phyloP scores from a whole-genome alignment of 2,797 vertebrate genomes.

The Channallabes apus region DNA sequence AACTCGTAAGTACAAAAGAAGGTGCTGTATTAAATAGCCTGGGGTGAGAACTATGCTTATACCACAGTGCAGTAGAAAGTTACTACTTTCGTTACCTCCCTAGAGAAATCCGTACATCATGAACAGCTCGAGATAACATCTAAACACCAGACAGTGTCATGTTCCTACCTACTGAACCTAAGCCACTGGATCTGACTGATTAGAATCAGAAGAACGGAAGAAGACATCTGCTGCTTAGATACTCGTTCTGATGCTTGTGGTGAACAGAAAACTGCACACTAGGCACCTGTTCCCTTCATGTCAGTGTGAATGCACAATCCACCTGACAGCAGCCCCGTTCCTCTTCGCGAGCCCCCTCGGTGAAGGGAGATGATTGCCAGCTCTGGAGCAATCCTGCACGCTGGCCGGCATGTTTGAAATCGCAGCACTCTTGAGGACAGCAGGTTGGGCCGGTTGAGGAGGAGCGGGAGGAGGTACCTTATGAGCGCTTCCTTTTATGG shows the following conservation, averaged over 20 bases:
- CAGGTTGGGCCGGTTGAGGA: conserved; percentile 35
- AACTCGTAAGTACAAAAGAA: neutral
- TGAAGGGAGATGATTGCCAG: conserved; percentile 74
- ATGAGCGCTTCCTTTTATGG: conserved; percentile 85
- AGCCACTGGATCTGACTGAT: conserved; percentile 12
- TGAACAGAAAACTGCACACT: neutral
- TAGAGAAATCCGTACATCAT: conserved; percentile 5
- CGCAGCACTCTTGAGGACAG: conserved; percentile 64
- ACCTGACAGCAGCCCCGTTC: conserved; percentile 53
- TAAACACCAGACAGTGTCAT: neutral
- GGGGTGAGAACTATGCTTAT: neutral
- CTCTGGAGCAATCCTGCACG: conserved; percentile 80
- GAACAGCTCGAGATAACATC: neutral
- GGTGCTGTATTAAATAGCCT: conserved; percentile 1
- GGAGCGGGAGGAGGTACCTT: conserved; percentile 62
- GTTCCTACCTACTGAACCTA: neutral
- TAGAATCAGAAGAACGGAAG: neutral
- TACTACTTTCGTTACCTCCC: neutral
- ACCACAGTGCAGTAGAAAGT: neutral
- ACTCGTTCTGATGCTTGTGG: conserved; percentile 4
- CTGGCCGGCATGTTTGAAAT: conserved; percentile 79
- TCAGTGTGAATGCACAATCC: conserved; percentile 35
- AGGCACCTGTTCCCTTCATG: conserved; percentile 31
- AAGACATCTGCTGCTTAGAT: conserved; percentile 12
- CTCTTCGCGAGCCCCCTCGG: conserved; percentile 61